Evolutionary conservation across 2,113 vertebrate genomes (phyloP).

Genomic region (Pristiophorus japonicus): DNA sequence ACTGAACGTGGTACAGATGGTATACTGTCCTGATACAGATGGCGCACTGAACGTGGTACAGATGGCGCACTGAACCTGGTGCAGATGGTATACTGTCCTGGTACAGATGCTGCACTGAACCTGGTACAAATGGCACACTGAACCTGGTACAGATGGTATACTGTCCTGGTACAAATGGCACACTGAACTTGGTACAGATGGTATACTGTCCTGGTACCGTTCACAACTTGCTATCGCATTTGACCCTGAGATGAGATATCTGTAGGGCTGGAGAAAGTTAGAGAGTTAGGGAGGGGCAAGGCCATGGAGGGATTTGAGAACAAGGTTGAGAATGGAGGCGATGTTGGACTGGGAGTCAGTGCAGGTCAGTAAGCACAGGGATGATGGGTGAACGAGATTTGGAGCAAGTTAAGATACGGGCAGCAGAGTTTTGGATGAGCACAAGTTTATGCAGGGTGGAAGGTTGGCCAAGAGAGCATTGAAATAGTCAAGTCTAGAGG

Average conservation of each 20-base stretch:
- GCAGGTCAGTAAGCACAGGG: neutral
- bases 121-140: too few relatives aligned
- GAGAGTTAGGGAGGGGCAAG: neutral
- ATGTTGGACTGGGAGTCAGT: neutral
- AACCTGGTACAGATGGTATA: neutral
- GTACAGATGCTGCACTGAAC: too few relatives aligned
- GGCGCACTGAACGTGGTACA: too few relatives aligned
- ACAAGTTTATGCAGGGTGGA: neutral
- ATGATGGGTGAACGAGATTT: neutral
- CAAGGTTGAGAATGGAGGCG: neutral
- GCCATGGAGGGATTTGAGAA: neutral
- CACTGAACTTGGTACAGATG: neutral
- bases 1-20: too few relatives aligned
- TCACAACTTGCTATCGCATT: neutral
- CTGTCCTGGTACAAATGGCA: neutral
- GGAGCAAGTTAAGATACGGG: neutral
- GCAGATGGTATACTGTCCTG: too few relatives aligned
- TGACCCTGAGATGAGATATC: neutral
- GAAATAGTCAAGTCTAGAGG: neutral
- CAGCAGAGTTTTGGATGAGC: neutral
- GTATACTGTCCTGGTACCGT: neutral
- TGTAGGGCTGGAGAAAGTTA: neutral
- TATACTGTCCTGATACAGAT: too few relatives aligned
- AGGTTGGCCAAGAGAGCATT: neutral
- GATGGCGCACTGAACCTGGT: too few relatives aligned